These are phyloP conservation scores for Drosophila helvetica DNA, from an alignment of 2,888 invertebrate species.

Conservation along the genomic window DNA sequence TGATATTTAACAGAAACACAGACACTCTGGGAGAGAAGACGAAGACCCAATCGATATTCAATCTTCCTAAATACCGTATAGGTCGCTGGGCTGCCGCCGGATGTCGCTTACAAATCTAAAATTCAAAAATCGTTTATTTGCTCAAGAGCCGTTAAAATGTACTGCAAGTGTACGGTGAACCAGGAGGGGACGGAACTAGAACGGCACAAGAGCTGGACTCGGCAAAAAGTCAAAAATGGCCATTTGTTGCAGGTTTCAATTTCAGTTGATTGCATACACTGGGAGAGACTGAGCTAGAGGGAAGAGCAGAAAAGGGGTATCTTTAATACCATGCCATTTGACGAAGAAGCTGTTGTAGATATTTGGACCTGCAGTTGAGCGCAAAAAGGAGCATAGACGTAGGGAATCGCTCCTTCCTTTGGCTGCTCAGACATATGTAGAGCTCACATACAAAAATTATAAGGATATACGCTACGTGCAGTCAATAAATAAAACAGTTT, in stretches of 20 bases:
- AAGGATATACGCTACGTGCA: constrained; percentile 77
- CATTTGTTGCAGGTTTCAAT: constrained; percentile 77
- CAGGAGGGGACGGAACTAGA: not conserved
- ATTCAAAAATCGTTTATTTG: constrained; percentile 78
- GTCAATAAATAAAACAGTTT: constrained; percentile 79
- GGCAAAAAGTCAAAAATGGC: constrained; percentile 72
- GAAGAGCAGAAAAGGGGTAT: constrained; percentile 14
- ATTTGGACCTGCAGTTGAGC: constrained; percentile 75
- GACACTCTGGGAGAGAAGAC: constrained; percentile 11
- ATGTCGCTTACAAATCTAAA: constrained; percentile 68
- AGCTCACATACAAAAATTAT: constrained; percentile 73
- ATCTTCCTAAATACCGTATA: constrained; percentile 63
- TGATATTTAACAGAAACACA: constrained; percentile 35
- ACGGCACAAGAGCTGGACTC: constrained; percentile 29
- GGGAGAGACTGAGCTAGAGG: constrained; percentile 22
- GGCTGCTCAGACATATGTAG: constrained; percentile 56
- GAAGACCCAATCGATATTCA: constrained; percentile 62
- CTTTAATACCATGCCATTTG: constrained; percentile 57
- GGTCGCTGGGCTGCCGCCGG: constrained; percentile 5
- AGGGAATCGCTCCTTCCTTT: constrained; percentile 11
- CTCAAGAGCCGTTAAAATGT: constrained; percentile 75
- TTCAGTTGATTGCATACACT: constrained; percentile 72
- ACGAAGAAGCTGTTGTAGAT: constrained; percentile 73
- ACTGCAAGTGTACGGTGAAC: constrained; percentile 49
- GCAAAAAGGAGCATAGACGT: constrained; percentile 62